Conservation (phyloP, 2,888 invertebrate genomes). For the Allygus modestus region DNA sequence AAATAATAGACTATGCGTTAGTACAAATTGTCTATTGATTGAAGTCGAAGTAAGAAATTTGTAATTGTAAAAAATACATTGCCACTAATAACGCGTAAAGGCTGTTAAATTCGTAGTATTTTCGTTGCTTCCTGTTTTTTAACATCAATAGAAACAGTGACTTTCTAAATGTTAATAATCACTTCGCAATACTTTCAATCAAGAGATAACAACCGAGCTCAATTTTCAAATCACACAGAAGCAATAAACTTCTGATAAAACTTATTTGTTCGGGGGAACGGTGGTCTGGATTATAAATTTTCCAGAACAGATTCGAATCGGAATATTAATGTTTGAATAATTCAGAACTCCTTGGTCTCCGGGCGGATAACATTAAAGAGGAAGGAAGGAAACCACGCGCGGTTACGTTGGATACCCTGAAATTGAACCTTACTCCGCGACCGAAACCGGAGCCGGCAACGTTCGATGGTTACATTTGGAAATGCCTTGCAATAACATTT, state of each 20-base stretch:
- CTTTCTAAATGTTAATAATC: no score
- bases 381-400: conserved; percentile 6
- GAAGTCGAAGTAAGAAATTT: no score
- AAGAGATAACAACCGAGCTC: background rate
- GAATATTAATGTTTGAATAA: conserved; percentile 52
- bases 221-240: background rate
- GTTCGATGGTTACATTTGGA: background rate
- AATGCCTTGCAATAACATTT: no score
- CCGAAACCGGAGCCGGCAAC: background rate
- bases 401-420: conserved; percentile 1
- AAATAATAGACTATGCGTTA: no score
- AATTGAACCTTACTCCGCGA: conserved; percentile 3
- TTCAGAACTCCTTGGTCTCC: conserved; percentile 26
- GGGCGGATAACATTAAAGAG: conserved; percentile 22
- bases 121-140: no score
- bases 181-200: background rate
- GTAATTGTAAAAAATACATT: no score
- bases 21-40: no score
- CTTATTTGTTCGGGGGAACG: background rate
- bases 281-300: conserved; percentile 23
- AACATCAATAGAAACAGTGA: no score
- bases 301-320: conserved; percentile 21
- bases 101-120: no score
- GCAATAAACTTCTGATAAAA: background rate
- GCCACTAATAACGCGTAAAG: no score